A percentile compares a stretch with the other conserved stretches of the same genome.
phyloP scores from a whole-genome alignment of 2,797 vertebrate species.

The Sebastes ruberrimus region DNA sequence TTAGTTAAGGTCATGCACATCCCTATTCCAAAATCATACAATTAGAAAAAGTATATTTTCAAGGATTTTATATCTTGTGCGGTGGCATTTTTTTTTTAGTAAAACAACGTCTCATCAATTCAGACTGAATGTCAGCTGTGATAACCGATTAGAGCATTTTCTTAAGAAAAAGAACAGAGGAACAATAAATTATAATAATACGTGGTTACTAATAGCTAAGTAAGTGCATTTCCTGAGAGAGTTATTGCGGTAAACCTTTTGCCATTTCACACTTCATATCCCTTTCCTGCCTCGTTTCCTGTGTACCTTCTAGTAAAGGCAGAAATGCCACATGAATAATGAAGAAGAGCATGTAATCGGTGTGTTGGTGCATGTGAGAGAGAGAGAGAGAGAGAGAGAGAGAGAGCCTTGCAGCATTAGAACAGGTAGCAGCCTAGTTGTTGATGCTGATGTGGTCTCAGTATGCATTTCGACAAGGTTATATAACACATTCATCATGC shows the following conservation, averaged over 20 bases:
- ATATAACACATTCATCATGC: conserved; percentile 69
- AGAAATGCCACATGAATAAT: conserved; percentile 53
- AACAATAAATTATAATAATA: neutral
- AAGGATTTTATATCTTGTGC: neutral
- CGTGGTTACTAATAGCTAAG: neutral
- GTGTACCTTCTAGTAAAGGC: conserved; percentile 53
- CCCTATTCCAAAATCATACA: neutral
- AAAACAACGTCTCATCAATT: neutral
- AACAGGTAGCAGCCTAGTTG: conserved; percentile 66
- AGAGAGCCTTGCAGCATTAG: conserved; percentile 31
- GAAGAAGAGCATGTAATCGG: conserved; percentile 48
- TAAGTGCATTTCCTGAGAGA: neutral
- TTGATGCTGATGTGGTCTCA: conserved; percentile 60
- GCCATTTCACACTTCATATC: neutral
- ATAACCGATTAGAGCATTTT: neutral
- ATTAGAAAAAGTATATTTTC: neutral
- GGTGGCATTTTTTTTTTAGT: neutral
- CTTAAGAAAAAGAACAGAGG: neutral
- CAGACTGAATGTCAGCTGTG: neutral
- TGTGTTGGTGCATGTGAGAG: conserved; percentile 15
- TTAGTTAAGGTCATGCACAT: neutral
- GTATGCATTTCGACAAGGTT: conserved; percentile 59
- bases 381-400: neutral
- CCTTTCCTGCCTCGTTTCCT: neutral
- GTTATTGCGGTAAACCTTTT: neutral